Evolutionary conservation across 2,113 vertebrate species (phyloP).

Genomic region (Nyctibius bracteatus): DNA sequence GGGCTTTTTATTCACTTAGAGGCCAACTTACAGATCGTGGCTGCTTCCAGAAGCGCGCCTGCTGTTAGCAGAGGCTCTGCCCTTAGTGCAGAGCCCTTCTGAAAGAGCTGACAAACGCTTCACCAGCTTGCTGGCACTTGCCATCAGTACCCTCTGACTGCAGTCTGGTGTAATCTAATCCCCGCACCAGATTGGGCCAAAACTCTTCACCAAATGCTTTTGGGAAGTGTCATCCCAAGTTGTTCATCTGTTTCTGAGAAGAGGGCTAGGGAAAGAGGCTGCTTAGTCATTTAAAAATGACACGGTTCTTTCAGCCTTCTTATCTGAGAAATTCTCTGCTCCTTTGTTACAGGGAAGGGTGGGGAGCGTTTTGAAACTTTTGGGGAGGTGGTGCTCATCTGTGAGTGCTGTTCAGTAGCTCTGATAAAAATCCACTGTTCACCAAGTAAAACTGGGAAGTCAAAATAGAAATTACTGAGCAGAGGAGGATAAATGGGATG

Average conservation of each 20-base stretch:
- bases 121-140: not conserved
- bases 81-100: not conserved
- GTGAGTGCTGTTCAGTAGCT: not conserved
- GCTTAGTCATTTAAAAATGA: not conserved
- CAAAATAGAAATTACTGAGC: not conserved
- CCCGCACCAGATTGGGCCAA: fast-evolving
- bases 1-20: not conserved
- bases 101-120: not conserved
- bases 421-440: not conserved
- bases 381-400: not conserved
- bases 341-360: not conserved
- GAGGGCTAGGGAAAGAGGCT: not conserved
- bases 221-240: not conserved
- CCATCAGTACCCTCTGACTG: not conserved
- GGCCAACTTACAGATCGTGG: not conserved
- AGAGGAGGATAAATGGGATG: not conserved
- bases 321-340: not conserved
- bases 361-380: not conserved
- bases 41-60: fast-evolving
- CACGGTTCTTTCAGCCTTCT: not conserved
- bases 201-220: not conserved
- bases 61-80: not conserved
- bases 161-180: not conserved
- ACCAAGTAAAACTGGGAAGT: not conserved
- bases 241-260: not conserved